Evolutionary conservation across 2,797 vertebrate genomes (phyloP).

Genomic region (Macrochelys suwanniensis): DNA sequence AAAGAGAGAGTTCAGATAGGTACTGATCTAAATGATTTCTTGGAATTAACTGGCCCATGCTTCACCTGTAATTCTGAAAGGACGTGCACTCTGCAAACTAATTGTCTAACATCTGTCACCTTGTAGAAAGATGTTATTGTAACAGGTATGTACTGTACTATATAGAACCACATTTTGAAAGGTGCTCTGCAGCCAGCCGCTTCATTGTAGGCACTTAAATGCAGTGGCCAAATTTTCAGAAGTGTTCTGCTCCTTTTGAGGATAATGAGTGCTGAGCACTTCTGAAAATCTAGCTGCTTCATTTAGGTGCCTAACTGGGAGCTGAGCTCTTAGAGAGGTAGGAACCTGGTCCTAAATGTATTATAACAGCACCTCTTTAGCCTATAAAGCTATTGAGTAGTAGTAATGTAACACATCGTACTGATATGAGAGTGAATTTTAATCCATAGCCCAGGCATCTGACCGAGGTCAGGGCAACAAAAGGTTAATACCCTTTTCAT

Average conservation of each 20-base stretch:
- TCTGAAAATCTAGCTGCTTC: not conserved
- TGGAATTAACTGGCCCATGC: conserved; percentile 3
- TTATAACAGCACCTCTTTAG: fast-evolving
- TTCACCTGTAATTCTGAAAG: conserved; percentile 20
- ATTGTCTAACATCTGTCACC: not conserved
- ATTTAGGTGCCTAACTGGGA: not conserved
- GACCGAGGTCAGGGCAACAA: conserved; percentile 16
- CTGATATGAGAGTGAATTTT: not conserved
- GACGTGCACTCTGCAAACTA: not conserved
- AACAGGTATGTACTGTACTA: not conserved
- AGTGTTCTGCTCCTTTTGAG: conserved; percentile 14
- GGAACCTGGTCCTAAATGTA: conserved; percentile 15
- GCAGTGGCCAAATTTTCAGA: conserved; percentile 54
- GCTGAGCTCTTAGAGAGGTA: conserved; percentile 12
- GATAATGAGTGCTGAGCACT: not conserved
- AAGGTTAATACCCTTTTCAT: conserved; percentile 19
- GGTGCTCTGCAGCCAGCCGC: not conserved
- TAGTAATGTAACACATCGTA: fast-evolving
- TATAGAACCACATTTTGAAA: not conserved
- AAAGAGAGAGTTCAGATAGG: conserved; percentile 2
- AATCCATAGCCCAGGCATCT: not conserved
- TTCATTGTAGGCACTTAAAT: not conserved
- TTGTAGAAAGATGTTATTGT: not conserved
- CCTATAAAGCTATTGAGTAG: not conserved
- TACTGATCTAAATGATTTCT: not conserved